A percentile compares a stretch with the other conserved stretches of the same genome.
Conservation (phyloP, 37 sponge, comb jelly and placozoan genomes). For the Corticium candelabrum region DNA sequence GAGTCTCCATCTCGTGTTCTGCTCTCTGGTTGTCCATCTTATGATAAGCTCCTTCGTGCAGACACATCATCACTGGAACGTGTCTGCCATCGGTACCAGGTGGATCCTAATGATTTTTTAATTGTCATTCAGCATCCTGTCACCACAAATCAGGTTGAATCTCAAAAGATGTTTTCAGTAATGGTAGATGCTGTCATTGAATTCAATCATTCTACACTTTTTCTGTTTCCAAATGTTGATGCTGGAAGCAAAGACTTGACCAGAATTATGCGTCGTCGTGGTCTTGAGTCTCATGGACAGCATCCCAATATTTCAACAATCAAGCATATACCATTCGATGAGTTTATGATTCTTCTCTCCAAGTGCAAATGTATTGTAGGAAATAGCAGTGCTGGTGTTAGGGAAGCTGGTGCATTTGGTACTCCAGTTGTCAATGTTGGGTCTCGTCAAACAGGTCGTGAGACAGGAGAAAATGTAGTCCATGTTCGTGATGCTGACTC, state of each 20-base stretch:
- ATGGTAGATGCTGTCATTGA: neutral
- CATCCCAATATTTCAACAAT: neutral
- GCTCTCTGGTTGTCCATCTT: neutral
- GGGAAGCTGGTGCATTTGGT: neutral
- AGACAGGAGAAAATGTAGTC: neutral
- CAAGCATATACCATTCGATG: neutral
- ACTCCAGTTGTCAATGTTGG: neutral
- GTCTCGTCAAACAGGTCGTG: neutral
- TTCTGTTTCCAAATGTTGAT: neutral
- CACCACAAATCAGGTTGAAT: neutral
- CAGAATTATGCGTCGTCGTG: neutral
- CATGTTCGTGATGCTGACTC: neutral
- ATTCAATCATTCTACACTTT: neutral
- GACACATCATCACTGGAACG: neutral
- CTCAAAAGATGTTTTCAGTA: neutral
- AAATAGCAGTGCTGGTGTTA: neutral
- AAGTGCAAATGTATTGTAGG: neutral
- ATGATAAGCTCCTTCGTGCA: neutral
- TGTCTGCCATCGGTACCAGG: neutral
- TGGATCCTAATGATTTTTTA: neutral
- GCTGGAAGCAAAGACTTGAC: neutral
- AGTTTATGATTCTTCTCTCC: neutral
- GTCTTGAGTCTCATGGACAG: neutral
- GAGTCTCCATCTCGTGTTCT: neutral
- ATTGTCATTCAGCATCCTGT: slow-evolving; percentile 2